Evolutionary conservation across 2,113 vertebrate species (phyloP).

Genomic region (Mus spicilegus): DNA sequence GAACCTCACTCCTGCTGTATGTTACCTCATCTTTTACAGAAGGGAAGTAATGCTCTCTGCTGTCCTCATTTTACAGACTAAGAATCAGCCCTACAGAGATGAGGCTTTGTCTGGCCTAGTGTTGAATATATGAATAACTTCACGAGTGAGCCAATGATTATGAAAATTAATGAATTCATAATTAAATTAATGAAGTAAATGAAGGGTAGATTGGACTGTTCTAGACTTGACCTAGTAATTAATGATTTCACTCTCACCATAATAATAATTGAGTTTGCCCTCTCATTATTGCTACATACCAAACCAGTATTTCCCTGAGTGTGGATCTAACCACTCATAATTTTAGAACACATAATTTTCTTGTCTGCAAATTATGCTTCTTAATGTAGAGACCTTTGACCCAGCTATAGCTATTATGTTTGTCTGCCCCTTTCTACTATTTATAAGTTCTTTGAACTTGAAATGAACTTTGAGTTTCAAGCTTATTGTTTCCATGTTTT

Average conservation of each 20-base stretch:
- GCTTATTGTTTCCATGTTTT: not conserved
- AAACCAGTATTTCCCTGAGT: not conserved
- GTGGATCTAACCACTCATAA: constrained; percentile 11
- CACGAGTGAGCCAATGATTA: not conserved
- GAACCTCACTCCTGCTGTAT: not conserved
- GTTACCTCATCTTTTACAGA: not conserved
- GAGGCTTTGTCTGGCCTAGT: not conserved
- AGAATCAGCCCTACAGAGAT: not conserved
- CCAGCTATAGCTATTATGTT: not conserved
- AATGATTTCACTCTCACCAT: not conserved
- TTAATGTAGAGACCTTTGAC: not conserved
- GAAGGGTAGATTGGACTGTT: not conserved
- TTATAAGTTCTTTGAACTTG: constrained; percentile 15
- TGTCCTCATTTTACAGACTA: not conserved
- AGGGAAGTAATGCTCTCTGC: not conserved
- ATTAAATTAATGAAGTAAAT: not conserved
- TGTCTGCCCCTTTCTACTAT: not conserved
- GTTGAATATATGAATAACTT: not conserved
- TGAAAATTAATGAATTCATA: not conserved
- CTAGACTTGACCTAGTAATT: not conserved
- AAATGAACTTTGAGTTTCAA: constrained; percentile 45
- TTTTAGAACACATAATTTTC: constrained; percentile 53
- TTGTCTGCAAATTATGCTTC: not conserved
- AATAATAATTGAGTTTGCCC: not conserved
- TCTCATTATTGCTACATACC: not conserved